These are phyloP conservation scores for Spongia lamella DNA, from an alignment of 37 sponge, comb jelly and placozoan species.

Conservation along the genomic window DNA sequence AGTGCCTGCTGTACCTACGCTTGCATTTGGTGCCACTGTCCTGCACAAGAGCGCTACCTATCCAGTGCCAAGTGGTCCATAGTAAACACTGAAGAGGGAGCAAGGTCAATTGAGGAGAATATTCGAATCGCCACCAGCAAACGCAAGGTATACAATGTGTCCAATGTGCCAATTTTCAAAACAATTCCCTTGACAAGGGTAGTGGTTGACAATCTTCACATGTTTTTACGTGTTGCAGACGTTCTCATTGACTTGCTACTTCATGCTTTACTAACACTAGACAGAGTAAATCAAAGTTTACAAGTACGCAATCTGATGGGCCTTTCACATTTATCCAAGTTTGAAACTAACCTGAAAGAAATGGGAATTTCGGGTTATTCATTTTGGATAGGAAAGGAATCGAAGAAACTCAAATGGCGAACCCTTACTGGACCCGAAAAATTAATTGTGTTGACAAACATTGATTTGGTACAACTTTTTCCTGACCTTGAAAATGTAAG, in stretches of 20 bases:
- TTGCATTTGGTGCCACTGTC: constrained; percentile 41
- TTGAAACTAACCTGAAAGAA: not conserved
- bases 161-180: not conserved
- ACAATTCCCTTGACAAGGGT: no score
- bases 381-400: not conserved
- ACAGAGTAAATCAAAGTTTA: constrained; percentile 4
- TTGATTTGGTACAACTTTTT: no score
- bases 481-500: no score
- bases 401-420: not conserved
- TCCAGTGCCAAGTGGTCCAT: no score
- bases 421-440: constrained; percentile 18
- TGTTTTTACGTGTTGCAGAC: no score
- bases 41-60: not conserved
- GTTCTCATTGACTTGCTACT: no score
- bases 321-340: not conserved
- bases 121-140: no score
- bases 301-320: not conserved
- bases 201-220: no score
- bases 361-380: constrained; percentile 11
- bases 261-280: not conserved
- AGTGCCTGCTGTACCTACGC: constrained; percentile 7
- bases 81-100: no score
- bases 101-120: no score
- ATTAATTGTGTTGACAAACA: no score
- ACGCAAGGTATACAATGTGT: constrained; percentile 4